Evolutionary conservation across 2,797 vertebrate genomes (phyloP), one percentile per base, ranked within the genome.

Genomic region (Apodemus agrarius): DNA sequence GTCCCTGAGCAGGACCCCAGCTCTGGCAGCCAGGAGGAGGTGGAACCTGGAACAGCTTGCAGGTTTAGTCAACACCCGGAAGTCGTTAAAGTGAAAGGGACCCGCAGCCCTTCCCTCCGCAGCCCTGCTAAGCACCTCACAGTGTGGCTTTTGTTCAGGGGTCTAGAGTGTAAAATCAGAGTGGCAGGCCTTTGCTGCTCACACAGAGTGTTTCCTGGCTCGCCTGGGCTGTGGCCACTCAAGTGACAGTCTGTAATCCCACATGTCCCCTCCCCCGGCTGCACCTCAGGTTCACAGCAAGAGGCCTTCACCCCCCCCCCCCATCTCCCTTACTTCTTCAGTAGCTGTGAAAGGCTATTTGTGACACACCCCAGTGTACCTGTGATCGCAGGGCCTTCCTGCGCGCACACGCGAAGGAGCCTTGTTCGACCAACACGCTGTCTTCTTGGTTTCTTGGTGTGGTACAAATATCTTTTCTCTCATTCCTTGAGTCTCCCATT

Each of bases 81-180:
- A 93, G 96, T 92, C 96, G 83, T 97, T 96, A 97, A 96, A 86
- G 31, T 74, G 95, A 85, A 94, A 95, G 97, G 92, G 79, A 82
- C 79, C 78, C 88, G 72, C 1, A 26, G 87, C 78, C 94, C 74
- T 63, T 63, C 95, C 92, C 90, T 6, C 0, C 4, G 9, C 67
- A 54, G 91, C 6, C 86, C 11, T 1, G 19, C 90, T 79, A 14
- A 72, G 61, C 75, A 2, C 84, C 22, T 34, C 94, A 97, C 97
- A 98, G 95, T 74, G 93, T 22, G 0, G 95, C 97, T 94, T 97
- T 97, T 98, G 97, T 97, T 94, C n/a, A 1, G 89, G 63, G 91
- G 79, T 52, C 89, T 6, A 0, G 91, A 82, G 93, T 84, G 95
- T 94, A 57, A 89, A 61, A 72, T 78, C n/a, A 76, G 96, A 93